These are phyloP conservation scores for Dryobotodes eremita DNA, from an alignment of 2,888 invertebrate species.

Conservation along the genomic window DNA sequence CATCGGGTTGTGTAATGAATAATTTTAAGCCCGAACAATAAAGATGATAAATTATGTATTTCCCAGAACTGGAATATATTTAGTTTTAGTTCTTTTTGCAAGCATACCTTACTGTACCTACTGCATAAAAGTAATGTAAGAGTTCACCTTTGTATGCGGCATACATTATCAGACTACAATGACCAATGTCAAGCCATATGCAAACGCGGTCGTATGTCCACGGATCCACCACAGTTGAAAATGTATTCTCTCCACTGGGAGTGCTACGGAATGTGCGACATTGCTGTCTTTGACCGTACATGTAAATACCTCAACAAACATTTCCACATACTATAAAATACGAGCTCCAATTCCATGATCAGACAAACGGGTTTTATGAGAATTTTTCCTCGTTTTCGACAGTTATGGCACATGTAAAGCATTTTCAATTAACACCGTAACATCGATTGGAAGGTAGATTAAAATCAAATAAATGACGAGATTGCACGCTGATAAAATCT, in stretches of 20 bases:
- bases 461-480: constrained; percentile 59
- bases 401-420: constrained; percentile 15
- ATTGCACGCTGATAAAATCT: constrained; percentile 49
- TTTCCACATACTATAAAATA: constrained; percentile 54
- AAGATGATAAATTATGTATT: constrained; percentile 39
- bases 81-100: constrained; percentile 25
- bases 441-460: constrained; percentile 48
- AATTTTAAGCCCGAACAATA: constrained; percentile 25
- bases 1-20: constrained; percentile 25
- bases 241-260: constrained; percentile 74
- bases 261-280: constrained; percentile 71
- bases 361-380: constrained; percentile 21
- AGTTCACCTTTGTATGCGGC: constrained; percentile 51
- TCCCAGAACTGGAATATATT: constrained; percentile 24
- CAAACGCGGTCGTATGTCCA: constrained; percentile 63
- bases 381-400: constrained; percentile 24
- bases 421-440: constrained; percentile 51
- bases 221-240: constrained; percentile 70
- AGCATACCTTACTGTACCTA: constrained; percentile 8
- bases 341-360: constrained; percentile 37
- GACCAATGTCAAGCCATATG: constrained; percentile 65
- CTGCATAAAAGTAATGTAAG: constrained; percentile 31
- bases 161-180: constrained; percentile 63
- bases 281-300: constrained; percentile 60
- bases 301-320: constrained; percentile 56